Conservation (phyloP, 2,888 invertebrate species). For the Athalia cordata region DNA sequence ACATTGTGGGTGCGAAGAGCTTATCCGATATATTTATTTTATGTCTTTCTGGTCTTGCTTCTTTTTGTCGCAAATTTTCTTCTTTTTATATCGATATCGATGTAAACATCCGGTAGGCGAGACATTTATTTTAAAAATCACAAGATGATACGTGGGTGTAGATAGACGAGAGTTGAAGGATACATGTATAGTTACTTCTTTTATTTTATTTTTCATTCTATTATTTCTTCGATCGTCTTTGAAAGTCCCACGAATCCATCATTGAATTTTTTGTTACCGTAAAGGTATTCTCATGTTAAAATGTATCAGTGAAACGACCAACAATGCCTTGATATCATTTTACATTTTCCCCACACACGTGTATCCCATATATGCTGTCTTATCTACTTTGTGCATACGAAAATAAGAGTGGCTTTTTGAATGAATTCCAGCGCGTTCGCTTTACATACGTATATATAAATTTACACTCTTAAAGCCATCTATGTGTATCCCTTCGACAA, state of each 20-base stretch:
- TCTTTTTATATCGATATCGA: no score
- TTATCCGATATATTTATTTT: no score
- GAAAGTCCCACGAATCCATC: slow-evolving; percentile 12
- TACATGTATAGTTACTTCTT: no score
- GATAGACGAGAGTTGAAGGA: no score
- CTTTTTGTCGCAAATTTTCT: no score
- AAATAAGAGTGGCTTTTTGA: slow-evolving; percentile 29
- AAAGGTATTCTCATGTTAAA: slow-evolving; percentile 39
- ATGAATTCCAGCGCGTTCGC: slow-evolving; percentile 13
- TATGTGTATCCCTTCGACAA: not conserved
- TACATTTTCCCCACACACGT: slow-evolving; percentile 10
- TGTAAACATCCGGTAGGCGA: no score
- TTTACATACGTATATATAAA: not conserved
- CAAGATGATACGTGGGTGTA: no score
- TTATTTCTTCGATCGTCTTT: no score
- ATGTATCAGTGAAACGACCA: slow-evolving; percentile 16
- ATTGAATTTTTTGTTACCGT: not conserved
- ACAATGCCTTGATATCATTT: slow-evolving; percentile 37
- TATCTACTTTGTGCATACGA: slow-evolving; percentile 38
- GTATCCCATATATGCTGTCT: slow-evolving; percentile 5
- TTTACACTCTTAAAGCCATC: not conserved
- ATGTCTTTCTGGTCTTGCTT: no score
- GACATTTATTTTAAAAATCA: no score
- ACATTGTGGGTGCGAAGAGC: no score
- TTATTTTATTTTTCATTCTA: no score